Evolutionary conservation across 64 coral and sea anemone species (phyloP).

Genomic region (Pocillopora verrucosa): DNA sequence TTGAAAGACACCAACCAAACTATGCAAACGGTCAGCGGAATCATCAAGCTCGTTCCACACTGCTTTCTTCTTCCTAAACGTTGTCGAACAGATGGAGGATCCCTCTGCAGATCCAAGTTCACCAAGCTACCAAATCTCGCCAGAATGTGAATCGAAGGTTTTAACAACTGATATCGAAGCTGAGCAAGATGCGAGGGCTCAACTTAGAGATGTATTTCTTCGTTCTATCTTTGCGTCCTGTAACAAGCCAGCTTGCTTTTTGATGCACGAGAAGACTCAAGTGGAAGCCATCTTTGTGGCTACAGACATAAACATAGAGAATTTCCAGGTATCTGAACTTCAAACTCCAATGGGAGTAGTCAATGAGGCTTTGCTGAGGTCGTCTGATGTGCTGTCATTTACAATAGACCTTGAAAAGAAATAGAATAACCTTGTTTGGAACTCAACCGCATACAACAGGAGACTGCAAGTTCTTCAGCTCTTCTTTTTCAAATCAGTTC

Average conservation of each 20-base stretch:
- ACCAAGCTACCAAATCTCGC: neutral
- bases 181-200: slow-evolving; percentile 69
- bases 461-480: no score
- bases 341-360: slow-evolving; percentile 87
- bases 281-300: slow-evolving; percentile 75
- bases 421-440: neutral
- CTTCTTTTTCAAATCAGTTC: no score
- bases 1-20: slow-evolving; percentile 30
- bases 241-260: slow-evolving; percentile 72
- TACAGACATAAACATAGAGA: slow-evolving; percentile 89
- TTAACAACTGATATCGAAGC: slow-evolving; percentile 8
- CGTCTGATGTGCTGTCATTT: slow-evolving; percentile 82
- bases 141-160: neutral
- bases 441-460: no score
- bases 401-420: slow-evolving; percentile 46
- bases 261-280: slow-evolving; percentile 78
- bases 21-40: neutral
- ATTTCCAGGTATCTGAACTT: slow-evolving; percentile 80
- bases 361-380: slow-evolving; percentile 75
- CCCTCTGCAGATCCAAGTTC: neutral
- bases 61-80: no score
- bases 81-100: neutral
- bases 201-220: slow-evolving; percentile 77
- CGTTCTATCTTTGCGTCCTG: slow-evolving; percentile 59
- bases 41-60: no score